Evolutionary conservation across 2,888 invertebrate species (phyloP).

Genomic region (Zygaena filipendulae): DNA sequence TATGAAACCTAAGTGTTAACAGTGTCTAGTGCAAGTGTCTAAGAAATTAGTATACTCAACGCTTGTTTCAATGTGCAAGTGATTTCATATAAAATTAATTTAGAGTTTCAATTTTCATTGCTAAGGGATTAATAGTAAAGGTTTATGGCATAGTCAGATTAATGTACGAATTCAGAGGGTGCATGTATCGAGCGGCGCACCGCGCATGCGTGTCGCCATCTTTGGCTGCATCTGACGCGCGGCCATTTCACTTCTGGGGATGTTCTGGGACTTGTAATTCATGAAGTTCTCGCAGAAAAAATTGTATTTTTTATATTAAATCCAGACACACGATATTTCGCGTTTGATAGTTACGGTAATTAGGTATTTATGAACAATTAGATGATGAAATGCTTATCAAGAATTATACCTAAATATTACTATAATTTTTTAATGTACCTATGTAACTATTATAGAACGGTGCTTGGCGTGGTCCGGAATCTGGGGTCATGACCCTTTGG

Average conservation of each 20-base stretch:
- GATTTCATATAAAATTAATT: not conserved
- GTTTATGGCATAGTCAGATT: no score
- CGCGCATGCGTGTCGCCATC: conserved; percentile 59
- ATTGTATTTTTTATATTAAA: conserved; percentile 13
- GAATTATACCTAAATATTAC: no score
- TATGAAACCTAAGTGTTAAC: no score
- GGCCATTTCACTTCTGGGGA: conserved; percentile 50
- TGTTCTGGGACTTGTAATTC: conserved; percentile 27
- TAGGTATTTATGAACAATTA: no score
- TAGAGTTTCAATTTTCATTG: not conserved
- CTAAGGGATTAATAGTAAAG: no score
- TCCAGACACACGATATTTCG: conserved; percentile 5
- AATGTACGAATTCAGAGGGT: no score
- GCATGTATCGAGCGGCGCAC: conserved; percentile 56
- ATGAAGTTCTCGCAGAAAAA: no score
- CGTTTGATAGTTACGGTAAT: conserved; percentile 1
- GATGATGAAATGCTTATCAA: no score
- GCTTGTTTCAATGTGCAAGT: not conserved
- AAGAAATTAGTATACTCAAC: conserved; percentile 8
- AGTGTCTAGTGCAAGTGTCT: conserved; percentile 16
- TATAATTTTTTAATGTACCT: no score
- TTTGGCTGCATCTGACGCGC: conserved; percentile 42
- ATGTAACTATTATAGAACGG: no score
- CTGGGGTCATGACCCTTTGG: no score
- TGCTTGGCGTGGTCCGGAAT: no score